Evolutionary conservation across 2,888 invertebrate genomes (phyloP), one percentile per base, ranked within the genome.

Genomic region (Drosophila neoperkinsi): DNA sequence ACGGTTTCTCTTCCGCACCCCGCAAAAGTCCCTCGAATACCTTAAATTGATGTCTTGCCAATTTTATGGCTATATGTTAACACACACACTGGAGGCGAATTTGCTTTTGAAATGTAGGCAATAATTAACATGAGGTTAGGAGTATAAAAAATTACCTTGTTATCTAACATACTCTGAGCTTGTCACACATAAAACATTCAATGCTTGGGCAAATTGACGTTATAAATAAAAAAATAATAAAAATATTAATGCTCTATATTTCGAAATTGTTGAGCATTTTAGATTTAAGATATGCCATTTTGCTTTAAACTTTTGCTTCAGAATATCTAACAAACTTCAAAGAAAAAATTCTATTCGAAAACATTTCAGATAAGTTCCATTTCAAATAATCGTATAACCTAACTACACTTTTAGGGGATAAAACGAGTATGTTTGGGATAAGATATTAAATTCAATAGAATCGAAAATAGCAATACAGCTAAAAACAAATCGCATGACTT

Each of bases 61-160:
- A 61, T 78, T 61, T 64, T 31, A 60, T 55, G 63, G 51, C 34
- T 25, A 59, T 53, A 55, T 67, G 67, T 74, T 66, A 51, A 63
- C 56, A 38, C 36, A 52, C 7, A 33, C 50, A 41, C 4, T 11
- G 11, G 13, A 25, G 9, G 21, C n/a, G n/a, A 16, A n/a, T n/a
- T 38, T 33, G 4, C 49, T 16, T 28, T 7, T 50, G 34, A 31
- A 31, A 7, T 31, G 6, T n/a, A 13, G 34, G 6, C 18, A 18
- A 41, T 31, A 16, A 52, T 51, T 41, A 33, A 50, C 10, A n/a
- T 28, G 11, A 21, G 31, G 55, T 25, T 49, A 3, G 10, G 21
- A 13, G 1, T 18, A 34, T 46, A 61, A 13, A 18, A 46, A 28
- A 25, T 33, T 25, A 41, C 1, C 13, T 30, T 51, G 36, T 36